phyloP scores from a whole-genome alignment of 2,888 invertebrate genomes.

The Eulithis prunata region DNA sequence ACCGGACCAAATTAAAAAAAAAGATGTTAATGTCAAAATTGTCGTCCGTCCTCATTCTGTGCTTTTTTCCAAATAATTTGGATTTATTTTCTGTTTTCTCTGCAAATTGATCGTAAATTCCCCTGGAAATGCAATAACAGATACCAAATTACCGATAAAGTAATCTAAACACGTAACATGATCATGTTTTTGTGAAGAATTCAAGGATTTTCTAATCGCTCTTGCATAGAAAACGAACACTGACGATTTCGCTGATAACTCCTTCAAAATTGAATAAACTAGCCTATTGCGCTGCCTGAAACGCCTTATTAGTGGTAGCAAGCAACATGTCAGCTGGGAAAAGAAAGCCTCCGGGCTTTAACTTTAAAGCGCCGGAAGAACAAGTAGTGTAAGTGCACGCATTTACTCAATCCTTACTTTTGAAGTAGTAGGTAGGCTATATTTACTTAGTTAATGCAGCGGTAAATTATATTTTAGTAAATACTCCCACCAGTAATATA shows the following conservation, averaged over 20 bases:
- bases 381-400: slow-evolving; percentile 69
- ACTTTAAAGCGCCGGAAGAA: slow-evolving; percentile 65
- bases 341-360: slow-evolving; percentile 69
- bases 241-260: slow-evolving; percentile 43
- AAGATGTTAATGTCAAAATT: neutral
- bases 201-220: slow-evolving; percentile 33
- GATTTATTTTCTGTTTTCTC: neutral
- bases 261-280: slow-evolving; percentile 38
- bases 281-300: slow-evolving; percentile 18
- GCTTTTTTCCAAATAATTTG: neutral
- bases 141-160: neutral
- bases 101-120: neutral
- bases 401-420: slow-evolving; percentile 19
- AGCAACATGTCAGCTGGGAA: slow-evolving; percentile 67
- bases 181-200: slow-evolving; percentile 42
- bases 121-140: neutral
- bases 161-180: neutral
- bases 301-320: slow-evolving; percentile 36
- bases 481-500: neutral
- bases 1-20: too few relatives aligned
- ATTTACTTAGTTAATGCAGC: neutral
- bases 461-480: neutral
- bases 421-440: slow-evolving; percentile 7
- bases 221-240: slow-evolving; percentile 45
- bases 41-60: neutral